Evolutionary conservation across 2,797 vertebrate species (phyloP).

Genomic region (Rallus crepitans): DNA sequence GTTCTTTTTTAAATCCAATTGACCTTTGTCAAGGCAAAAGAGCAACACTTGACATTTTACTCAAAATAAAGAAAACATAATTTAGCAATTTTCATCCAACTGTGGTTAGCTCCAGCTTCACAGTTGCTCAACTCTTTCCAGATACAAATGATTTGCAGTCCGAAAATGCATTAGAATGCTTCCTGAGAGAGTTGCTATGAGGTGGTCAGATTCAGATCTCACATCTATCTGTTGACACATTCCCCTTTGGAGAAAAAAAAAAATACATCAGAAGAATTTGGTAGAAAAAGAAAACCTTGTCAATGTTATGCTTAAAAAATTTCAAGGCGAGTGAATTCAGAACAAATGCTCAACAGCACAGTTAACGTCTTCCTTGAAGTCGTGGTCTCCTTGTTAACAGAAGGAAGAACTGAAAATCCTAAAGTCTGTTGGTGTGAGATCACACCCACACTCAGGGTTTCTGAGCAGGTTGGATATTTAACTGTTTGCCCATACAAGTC

Average conservation of each 20-base stretch:
- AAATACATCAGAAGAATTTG: not conserved
- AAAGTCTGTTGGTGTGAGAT: not conserved
- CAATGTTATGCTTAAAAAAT: not conserved
- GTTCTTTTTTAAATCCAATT: constrained; percentile 37
- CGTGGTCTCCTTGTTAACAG: not conserved
- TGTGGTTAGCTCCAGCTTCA: constrained; percentile 25
- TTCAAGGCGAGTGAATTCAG: not conserved
- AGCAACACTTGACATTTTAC: constrained; percentile 74
- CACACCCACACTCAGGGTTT: not conserved
- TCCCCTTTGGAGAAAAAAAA: not conserved
- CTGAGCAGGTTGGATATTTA: not conserved
- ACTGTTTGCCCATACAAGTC: not conserved
- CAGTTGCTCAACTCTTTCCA: constrained; percentile 73
- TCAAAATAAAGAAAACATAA: constrained; percentile 71
- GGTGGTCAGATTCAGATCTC: constrained; percentile 38
- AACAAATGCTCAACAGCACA: not conserved
- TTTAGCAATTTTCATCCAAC: constrained; percentile 65
- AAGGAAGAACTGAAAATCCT: not conserved
- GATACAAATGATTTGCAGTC: constrained; percentile 50
- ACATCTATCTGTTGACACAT: constrained; percentile 40
- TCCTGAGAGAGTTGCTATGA: constrained; percentile 25
- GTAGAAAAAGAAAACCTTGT: not conserved
- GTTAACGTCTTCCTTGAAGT: not conserved
- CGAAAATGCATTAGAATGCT: constrained; percentile 28
- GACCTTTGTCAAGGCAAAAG: constrained; percentile 76